phyloP scores from a whole-genome alignment of 2,113 vertebrate genomes.

The Trichomycterus rosablanca region DNA sequence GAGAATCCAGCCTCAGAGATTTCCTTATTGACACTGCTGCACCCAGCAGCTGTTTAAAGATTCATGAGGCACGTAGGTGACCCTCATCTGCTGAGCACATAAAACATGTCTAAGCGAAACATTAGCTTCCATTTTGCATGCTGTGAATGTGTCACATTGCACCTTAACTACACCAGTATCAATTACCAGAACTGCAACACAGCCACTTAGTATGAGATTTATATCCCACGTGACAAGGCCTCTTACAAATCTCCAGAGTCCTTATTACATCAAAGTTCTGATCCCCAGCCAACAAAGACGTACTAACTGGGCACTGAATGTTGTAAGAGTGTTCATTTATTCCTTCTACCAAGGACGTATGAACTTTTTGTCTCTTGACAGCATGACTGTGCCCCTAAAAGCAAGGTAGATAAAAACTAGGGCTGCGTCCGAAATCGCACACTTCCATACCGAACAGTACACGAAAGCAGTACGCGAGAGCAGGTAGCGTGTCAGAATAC shows the following conservation, averaged over 20 bases:
- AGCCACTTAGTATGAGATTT: constrained; percentile 64
- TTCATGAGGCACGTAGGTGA: constrained; percentile 70
- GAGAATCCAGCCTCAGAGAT: constrained; percentile 23
- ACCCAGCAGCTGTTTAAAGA: constrained; percentile 67
- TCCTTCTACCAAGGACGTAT: not conserved
- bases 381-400: too few relatives aligned
- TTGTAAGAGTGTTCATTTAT: constrained; percentile 45
- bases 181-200: constrained; percentile 62
- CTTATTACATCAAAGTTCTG: constrained; percentile 22
- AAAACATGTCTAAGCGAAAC: constrained; percentile 67
- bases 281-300: constrained; percentile 39
- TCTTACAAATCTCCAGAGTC: constrained; percentile 48
- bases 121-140: constrained; percentile 52
- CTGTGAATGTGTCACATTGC: constrained; percentile 62
- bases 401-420: too few relatives aligned
- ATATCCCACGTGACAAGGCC: constrained; percentile 51
- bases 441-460: too few relatives aligned
- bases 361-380: too few relatives aligned
- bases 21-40: constrained; percentile 45
- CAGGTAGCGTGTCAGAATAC: too few relatives aligned
- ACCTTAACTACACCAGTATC: constrained; percentile 62
- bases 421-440: too few relatives aligned
- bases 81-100: constrained; percentile 63
- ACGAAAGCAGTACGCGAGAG: too few relatives aligned
- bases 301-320: constrained; percentile 29